Conservation (phyloP, 2,797 vertebrate genomes). For the Natrix natrix region DNA sequence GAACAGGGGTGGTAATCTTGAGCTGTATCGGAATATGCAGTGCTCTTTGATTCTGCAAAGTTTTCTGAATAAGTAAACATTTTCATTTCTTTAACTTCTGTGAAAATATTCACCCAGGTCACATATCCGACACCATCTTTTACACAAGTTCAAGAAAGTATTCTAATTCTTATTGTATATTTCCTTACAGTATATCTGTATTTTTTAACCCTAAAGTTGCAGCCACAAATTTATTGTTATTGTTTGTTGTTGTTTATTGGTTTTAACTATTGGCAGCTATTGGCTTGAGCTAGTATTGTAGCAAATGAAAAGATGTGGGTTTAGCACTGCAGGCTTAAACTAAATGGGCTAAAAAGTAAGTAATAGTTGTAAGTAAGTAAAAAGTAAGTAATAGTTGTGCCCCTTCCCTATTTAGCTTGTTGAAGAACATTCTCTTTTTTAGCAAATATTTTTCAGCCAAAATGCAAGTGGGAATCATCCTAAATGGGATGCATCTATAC, state of each 20-base stretch:
- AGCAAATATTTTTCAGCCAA: background rate
- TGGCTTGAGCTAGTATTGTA: background rate
- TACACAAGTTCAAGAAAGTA: background rate
- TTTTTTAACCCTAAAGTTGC: background rate
- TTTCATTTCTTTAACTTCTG: background rate
- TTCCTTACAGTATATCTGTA: background rate
- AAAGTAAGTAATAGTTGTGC: background rate
- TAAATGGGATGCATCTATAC: background rate
- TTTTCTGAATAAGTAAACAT: background rate
- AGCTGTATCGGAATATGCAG: background rate
- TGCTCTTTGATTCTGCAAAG: background rate
- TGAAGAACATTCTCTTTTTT: background rate
- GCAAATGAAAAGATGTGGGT: background rate
- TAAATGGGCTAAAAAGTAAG: background rate
- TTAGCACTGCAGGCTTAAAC: background rate
- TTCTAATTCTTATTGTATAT: no score
- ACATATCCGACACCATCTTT: background rate
- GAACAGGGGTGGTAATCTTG: background rate
- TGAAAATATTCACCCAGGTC: background rate
- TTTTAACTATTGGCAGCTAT: background rate
- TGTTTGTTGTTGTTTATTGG: background rate
- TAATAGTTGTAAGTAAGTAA: background rate
- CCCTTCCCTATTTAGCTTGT: background rate
- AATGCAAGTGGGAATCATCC: background rate
- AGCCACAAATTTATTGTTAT: background rate